Evolutionary conservation across 2,888 invertebrate species (phyloP).

Genomic region (Malthinus seriepunctatus): DNA sequence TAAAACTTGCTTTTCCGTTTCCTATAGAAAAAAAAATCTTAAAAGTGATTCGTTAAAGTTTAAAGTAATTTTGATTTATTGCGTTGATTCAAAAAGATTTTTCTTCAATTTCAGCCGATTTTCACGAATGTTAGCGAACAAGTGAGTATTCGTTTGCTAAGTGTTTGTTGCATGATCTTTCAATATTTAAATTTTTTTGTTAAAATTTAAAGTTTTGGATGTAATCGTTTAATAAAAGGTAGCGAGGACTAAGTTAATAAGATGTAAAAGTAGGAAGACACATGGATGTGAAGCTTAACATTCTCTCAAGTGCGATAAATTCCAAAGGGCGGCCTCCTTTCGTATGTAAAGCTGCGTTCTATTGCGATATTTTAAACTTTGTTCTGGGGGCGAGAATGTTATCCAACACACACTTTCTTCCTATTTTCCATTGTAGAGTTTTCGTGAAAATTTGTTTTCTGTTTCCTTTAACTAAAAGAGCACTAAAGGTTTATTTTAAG

Average conservation of each 20-base stretch:
- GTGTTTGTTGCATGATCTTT: not conserved
- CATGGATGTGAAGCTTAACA: constrained; percentile 40
- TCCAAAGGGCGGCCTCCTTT: constrained; percentile 42
- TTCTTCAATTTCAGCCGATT: constrained; percentile 28
- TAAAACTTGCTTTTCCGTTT: too few relatives aligned
- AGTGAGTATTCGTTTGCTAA: constrained; percentile 25
- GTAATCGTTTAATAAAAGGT: not conserved
- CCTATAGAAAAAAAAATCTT: too few relatives aligned
- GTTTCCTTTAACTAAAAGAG: not conserved
- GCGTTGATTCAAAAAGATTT: not conserved
- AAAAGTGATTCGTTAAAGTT: too few relatives aligned
- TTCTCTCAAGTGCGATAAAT: constrained; percentile 43
- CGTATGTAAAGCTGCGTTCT: constrained; percentile 47
- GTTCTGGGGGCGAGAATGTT: constrained; percentile 26
- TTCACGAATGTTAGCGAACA: constrained; percentile 28
- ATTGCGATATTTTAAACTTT: constrained; percentile 42
- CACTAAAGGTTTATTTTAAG: too few relatives aligned
- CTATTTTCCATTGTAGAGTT: constrained; percentile 5
- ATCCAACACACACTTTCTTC: constrained; percentile 5
- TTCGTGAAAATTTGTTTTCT: constrained; percentile 3
- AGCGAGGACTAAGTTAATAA: constrained; percentile 37
- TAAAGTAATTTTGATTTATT: too few relatives aligned
- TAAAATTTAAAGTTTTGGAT: not conserved
- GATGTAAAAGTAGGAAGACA: constrained; percentile 44
- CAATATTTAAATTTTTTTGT: not conserved